These are phyloP conservation scores for Arizona elegans DNA, from an alignment of 2,113 vertebrate species.

Conservation along the genomic window DNA sequence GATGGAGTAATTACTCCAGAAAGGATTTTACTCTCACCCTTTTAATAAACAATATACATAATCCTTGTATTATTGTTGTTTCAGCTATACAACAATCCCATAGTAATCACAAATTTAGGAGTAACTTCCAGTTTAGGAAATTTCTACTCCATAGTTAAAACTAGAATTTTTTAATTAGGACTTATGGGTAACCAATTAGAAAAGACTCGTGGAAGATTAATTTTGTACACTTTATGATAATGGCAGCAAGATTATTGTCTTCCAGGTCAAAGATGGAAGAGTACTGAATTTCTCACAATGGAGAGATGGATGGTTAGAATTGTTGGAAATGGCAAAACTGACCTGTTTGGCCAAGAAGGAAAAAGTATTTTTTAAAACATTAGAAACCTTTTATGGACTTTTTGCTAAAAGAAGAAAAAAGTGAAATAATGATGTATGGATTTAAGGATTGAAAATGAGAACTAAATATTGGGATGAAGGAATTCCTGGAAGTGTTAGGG, in stretches of 20 bases:
- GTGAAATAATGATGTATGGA: not conserved
- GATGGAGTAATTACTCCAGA: not conserved
- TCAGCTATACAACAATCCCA: not conserved
- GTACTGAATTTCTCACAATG: not conserved
- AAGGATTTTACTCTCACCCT: not conserved
- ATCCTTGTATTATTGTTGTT: not conserved
- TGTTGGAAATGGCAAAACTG: too few species aligned
- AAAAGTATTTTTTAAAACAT: not conserved
- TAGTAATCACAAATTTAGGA: not conserved
- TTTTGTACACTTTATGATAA: not conserved
- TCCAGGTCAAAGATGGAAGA: not conserved
- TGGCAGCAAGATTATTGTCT: not conserved
- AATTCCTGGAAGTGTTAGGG: not conserved
- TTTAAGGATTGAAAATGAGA: not conserved
- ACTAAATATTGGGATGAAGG: not conserved
- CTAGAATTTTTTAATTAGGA: not conserved
- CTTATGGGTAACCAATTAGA: not conserved
- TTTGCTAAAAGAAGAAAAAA: not conserved
- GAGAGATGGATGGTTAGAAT: not conserved
- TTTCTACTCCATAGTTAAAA: not conserved
- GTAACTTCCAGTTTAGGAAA: not conserved
- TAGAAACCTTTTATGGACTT: not conserved
- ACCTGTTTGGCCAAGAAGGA: not conserved
- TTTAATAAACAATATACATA: not conserved
- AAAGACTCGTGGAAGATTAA: not conserved